Conservation (phyloP, 2,113 vertebrate species). For the Phyllostomus hastatus region DNA sequence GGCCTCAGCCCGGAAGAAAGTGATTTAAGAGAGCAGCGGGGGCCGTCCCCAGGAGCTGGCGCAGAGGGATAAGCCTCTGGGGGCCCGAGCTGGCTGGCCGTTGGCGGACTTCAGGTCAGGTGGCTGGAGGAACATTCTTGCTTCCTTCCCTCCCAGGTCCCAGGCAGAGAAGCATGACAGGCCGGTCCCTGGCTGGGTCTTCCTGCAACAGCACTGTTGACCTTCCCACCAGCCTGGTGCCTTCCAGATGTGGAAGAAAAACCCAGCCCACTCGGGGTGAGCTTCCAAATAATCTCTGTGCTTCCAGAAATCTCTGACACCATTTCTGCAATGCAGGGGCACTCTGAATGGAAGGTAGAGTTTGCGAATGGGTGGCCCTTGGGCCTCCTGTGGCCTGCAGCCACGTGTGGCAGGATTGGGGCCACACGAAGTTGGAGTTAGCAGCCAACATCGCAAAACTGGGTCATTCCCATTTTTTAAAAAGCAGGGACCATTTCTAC, state of each 20-base stretch:
- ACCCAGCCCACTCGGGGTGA: neutral
- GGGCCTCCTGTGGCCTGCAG: rapidly evolving
- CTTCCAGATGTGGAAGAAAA: neutral
- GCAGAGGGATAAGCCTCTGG: neutral
- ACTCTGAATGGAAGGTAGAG: neutral
- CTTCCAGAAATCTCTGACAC: neutral
- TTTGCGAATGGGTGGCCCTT: neutral
- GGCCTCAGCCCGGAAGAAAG: neutral
- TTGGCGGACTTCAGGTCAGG: rapidly evolving
- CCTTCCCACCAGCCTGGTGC: neutral
- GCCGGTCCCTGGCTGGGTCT: neutral
- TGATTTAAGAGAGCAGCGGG: rapidly evolving
- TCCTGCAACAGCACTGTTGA: neutral
- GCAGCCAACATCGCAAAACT: neutral
- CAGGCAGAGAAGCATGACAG: neutral
- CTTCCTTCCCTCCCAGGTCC: neutral
- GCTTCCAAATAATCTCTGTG: neutral
- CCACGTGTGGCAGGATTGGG: neutral
- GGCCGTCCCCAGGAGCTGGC: rapidly evolving
- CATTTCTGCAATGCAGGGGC: neutral
- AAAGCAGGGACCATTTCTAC: neutral
- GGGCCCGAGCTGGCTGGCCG: neutral
- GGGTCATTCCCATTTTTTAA: neutral
- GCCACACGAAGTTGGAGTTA: neutral
- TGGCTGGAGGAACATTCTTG: neutral